Conservation (phyloP, 1,140 invertebrate genomes). For the Nymphalis io region DNA sequence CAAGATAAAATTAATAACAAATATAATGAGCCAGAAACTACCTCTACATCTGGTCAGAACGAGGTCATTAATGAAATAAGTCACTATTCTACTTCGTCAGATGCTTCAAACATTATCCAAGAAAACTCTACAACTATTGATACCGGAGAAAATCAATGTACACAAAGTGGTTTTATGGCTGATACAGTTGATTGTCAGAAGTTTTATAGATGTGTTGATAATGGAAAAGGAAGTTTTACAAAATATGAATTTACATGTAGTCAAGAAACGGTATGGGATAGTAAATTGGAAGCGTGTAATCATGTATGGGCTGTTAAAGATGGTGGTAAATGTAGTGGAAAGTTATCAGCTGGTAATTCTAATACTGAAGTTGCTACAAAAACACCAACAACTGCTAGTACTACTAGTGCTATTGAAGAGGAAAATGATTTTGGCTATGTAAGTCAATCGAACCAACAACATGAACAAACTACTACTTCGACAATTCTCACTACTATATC, state of each 20-base stretch:
- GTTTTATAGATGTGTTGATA: slow-evolving; percentile 86
- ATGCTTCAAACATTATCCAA: slow-evolving; percentile 5
- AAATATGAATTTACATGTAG: slow-evolving; percentile 85
- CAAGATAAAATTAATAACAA: neutral
- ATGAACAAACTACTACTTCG: slow-evolving; percentile 18
- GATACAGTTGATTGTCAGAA: slow-evolving; percentile 83
- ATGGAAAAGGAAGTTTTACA: slow-evolving; percentile 80
- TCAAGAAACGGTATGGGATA: slow-evolving; percentile 86
- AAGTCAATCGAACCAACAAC: slow-evolving; percentile 29
- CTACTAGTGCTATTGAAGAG: slow-evolving; percentile 22
- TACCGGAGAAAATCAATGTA: slow-evolving; percentile 46
- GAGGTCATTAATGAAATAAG: neutral
- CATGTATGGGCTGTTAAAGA: slow-evolving; percentile 80
- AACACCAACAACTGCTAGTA: slow-evolving; percentile 35
- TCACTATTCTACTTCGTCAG: neutral
- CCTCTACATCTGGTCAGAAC: neutral
- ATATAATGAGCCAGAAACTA: neutral
- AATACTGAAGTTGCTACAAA: neutral
- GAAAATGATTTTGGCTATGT: slow-evolving; percentile 35
- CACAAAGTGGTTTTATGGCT: slow-evolving; percentile 81
- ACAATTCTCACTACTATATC: slow-evolving; percentile 33
- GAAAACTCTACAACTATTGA: neutral
- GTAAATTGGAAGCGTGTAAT: slow-evolving; percentile 82
- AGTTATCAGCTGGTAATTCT: slow-evolving; percentile 24
- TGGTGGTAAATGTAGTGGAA: slow-evolving; percentile 63